Evolutionary conservation across 2,888 invertebrate species (phyloP), one percentile per base, ranked within the genome.

Genomic region (Pseudococcus viburni): DNA sequence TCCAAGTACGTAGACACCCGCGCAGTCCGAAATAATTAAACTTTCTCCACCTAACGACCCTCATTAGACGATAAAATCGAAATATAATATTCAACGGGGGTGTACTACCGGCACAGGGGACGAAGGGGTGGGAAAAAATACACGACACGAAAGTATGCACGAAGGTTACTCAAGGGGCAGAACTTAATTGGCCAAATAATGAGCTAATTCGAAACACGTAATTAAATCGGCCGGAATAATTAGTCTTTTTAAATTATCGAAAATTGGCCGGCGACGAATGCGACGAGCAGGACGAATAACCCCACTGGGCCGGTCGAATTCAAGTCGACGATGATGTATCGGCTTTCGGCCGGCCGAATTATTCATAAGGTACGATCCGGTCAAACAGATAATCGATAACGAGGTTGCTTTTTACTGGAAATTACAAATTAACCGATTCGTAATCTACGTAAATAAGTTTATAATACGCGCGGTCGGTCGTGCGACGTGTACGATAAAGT

Each of bases 391-490:
- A 59, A 73, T 73, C 68, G 33, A 73, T 73, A 73, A 73, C 68
- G 22, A 33, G 26, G 9, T 73, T 59, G 59, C 59, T 59, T 59
- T 59, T 73, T 73, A 33, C 68, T 26, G 68, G 33, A 73, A 73
- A 73, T 73, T 22, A 33, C 33, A 73, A 73, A 22, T 73, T 73
- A 33, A 33, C 68, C 33, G 68, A 73, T 73, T 73, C 26, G 68
- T 73, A 73, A 73, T 73, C 68, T 73, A 73, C 68, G 33, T 33
- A 73, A 73, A 73, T 73, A 73, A 73, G 26, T 73, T 73, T 22
- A 73, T 73, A 73, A 15, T 51, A 15, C 15, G 5, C 15, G 51
- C 15, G 19, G 59, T 59, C 12, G 68, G 26, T 15, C 33, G 26
- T 26, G 68, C 33, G 68, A 73, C 68, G 68, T 59, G 7, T 73